A percentile compares a stretch with the other conserved stretches of the same genome.
Evolutionary conservation across 2,888 invertebrate species (phyloP).

Genomic region (Thera obeliscata): DNA sequence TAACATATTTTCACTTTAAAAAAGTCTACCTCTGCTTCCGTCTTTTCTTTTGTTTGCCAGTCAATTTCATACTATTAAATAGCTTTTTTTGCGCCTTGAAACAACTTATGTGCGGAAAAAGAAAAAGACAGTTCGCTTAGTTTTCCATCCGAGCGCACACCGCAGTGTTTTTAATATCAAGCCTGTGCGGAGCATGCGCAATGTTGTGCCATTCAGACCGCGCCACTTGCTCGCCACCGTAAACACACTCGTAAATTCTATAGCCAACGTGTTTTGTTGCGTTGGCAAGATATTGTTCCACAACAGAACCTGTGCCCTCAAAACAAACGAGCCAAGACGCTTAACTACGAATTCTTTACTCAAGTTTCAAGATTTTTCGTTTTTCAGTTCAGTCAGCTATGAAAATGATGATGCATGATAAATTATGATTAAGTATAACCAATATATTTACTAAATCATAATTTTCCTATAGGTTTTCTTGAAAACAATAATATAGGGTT

Average conservation of each 20-base stretch:
- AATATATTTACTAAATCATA: too few species aligned
- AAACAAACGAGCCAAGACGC: not conserved
- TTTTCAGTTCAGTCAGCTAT: not conserved
- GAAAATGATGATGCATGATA: too few species aligned
- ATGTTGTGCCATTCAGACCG: constrained; percentile 8
- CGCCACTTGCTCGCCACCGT: constrained; percentile 15
- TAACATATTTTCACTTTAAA: too few species aligned
- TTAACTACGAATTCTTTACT: not conserved
- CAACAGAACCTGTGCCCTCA: not conserved
- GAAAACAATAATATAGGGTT: too few species aligned
- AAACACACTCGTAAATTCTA: constrained; percentile 22
- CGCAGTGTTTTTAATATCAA: constrained; percentile 29
- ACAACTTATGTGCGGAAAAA: not conserved
- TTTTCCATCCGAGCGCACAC: constrained; percentile 34
- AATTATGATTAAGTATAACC: too few species aligned
- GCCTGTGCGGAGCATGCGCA: constrained; percentile 37
- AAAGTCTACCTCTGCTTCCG: too few species aligned
- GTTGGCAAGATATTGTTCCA: constrained; percentile 1
- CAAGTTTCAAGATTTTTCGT: not conserved
- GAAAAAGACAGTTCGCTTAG: not conserved
- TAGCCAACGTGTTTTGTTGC: constrained; percentile 2
- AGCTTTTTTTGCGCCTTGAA: not conserved
- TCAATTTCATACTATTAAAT: not conserved
- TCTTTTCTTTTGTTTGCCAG: too few species aligned
- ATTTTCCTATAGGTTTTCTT: too few species aligned